phyloP scores from a whole-genome alignment of 2,888 invertebrate species.

The Stenoptilia bipunctidactyla region DNA sequence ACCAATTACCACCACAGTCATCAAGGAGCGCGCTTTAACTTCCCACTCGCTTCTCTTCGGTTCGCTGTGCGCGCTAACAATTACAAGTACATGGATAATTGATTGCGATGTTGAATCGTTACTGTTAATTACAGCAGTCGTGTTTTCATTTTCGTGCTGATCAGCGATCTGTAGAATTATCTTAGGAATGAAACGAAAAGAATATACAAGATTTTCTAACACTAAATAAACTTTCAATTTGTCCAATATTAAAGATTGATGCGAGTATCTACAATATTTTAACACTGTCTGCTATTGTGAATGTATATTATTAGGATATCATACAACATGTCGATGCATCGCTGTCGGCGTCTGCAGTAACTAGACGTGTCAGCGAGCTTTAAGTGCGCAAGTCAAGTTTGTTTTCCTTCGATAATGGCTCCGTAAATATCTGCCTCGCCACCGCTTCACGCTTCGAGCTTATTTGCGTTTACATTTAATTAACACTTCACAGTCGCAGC shows the following conservation, averaged over 20 bases:
- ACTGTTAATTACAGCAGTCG: too few species aligned
- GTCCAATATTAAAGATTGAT: too few species aligned
- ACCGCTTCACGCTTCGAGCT: slow-evolving; percentile 28
- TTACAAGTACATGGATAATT: too few species aligned
- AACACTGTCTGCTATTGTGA: too few species aligned
- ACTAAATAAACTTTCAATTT: too few species aligned
- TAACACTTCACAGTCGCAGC: slow-evolving; percentile 24
- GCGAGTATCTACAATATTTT: too few species aligned
- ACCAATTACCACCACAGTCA: slow-evolving; percentile 58
- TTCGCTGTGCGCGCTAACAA: slow-evolving; percentile 25
- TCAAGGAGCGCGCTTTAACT: slow-evolving; percentile 49
- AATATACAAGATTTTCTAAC: too few species aligned
- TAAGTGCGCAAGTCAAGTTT: slow-evolving; percentile 43
- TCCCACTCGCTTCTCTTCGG: slow-evolving; percentile 48
- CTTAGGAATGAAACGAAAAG: too few species aligned
- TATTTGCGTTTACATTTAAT: slow-evolving; percentile 46
- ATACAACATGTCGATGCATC: slow-evolving; percentile 11
- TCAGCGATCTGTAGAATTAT: too few species aligned
- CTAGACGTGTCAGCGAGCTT: slow-evolving; percentile 9
- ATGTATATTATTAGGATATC: too few species aligned
- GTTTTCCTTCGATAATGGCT: slow-evolving; percentile 51
- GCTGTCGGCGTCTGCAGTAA: slow-evolving; percentile 12
- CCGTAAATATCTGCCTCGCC: slow-evolving; percentile 42
- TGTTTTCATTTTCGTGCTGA: too few species aligned
- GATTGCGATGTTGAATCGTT: too few species aligned